Conservation (phyloP, 1,140 invertebrate genomes). For the Zophobas atratus region DNA sequence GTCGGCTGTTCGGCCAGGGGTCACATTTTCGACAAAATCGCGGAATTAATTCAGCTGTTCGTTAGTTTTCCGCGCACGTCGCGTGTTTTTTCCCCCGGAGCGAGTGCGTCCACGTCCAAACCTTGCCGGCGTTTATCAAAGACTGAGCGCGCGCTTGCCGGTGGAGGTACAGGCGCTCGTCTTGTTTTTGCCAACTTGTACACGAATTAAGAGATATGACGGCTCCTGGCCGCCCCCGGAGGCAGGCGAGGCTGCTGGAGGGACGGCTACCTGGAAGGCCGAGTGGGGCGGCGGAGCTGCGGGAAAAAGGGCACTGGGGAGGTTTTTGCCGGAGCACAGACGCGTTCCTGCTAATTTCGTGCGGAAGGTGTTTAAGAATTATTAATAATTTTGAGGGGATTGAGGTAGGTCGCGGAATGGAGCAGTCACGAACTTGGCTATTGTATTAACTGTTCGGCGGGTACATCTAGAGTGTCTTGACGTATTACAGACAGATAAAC, state of each 20-base stretch:
- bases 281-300: neutral
- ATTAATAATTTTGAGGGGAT: no score
- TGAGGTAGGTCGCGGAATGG: no score
- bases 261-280: neutral
- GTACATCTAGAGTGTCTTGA: no score
- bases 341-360: no score
- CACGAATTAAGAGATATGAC: conserved; percentile 26
- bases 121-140: conserved; percentile 26
- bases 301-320: no score
- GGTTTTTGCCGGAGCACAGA: no score
- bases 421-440: no score
- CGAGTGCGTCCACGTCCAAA: conserved; percentile 32
- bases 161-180: conserved; percentile 15
- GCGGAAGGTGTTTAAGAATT: no score
- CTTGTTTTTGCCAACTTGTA: conserved; percentile 30
- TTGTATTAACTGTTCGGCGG: no score
- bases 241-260: neutral
- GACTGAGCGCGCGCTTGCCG: conserved; percentile 37
- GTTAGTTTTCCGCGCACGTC: conserved; percentile 8
- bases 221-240: neutral
- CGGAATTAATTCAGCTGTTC: no score
- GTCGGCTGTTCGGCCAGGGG: neutral
- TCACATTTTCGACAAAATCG: neutral
- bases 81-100: conserved; percentile 38
- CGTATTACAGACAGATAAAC: no score